phyloP scores from a whole-genome alignment of 1,140 invertebrate species.

The Meloidogyne chitwoodi region DNA sequence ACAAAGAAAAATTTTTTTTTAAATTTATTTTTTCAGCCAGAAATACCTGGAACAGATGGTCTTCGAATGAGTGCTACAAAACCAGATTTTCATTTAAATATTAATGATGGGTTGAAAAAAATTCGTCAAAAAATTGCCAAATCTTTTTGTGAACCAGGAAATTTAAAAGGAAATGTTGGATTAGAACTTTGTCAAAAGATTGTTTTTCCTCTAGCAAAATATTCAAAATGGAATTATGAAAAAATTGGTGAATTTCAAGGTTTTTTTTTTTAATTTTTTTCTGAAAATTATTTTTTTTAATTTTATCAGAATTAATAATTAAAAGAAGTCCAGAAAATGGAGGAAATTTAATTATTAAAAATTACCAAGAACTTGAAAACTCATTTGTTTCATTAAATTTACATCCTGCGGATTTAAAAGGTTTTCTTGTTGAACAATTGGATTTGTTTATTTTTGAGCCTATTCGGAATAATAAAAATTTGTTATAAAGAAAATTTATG shows the following conservation, averaged over 20 bases:
- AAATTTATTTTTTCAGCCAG: constrained; percentile 18
- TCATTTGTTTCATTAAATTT: constrained; percentile 34
- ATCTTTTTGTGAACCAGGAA: constrained; percentile 95
- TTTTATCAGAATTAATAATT: constrained; percentile 40
- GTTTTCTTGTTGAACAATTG: neutral
- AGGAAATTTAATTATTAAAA: constrained; percentile 40
- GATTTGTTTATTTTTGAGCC: neutral
- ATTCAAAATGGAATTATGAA: constrained; percentile 10
- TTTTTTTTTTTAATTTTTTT: neutral
- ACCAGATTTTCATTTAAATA: constrained; percentile 93
- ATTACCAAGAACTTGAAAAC: constrained; percentile 37
- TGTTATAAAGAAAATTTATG: neutral
- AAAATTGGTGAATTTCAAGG: neutral
- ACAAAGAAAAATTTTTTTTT: too few relatives aligned
- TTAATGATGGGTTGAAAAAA: constrained; percentile 75
- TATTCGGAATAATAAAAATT: neutral
- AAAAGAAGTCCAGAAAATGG: constrained; percentile 47
- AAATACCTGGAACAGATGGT: constrained; percentile 66
- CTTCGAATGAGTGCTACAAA: constrained; percentile 89
- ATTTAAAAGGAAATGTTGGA: constrained; percentile 80
- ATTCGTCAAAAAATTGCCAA: constrained; percentile 94
- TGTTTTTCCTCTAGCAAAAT: constrained; percentile 40
- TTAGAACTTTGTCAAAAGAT: constrained; percentile 38
- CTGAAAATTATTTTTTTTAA: neutral
- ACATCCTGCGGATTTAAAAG: constrained; percentile 55